Evolutionary conservation across 2,797 vertebrate genomes (phyloP).

Genomic region (Hozukius guyotensis): DNA sequence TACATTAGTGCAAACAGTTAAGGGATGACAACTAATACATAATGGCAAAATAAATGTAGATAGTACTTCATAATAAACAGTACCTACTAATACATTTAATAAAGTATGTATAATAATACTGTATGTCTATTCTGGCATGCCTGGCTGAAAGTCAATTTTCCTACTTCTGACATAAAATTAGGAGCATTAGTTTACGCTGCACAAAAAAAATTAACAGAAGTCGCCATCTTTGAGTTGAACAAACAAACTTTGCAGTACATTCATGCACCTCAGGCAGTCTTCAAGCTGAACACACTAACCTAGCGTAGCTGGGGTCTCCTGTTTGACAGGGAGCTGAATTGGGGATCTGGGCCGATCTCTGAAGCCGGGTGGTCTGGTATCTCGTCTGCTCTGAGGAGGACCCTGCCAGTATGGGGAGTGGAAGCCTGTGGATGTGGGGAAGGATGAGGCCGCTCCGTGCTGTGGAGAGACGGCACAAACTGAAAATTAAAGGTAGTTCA

Average conservation of each 20-base stretch:
- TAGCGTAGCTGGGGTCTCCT: conserved; percentile 88
- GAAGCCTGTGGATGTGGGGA: conserved; percentile 91
- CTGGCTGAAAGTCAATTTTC: background rate
- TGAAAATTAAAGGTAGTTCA: conserved; percentile 32
- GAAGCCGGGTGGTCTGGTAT: conserved; percentile 90
- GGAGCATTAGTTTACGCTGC: background rate
- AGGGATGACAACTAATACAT: background rate
- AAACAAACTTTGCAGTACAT: background rate
- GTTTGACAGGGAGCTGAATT: conserved; percentile 92
- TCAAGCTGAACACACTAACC: conserved; percentile 68
- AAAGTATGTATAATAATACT: background rate
- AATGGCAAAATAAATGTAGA: background rate
- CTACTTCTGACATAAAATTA: background rate
- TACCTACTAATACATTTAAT: background rate
- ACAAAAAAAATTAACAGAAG: background rate
- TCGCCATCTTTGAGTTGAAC: background rate
- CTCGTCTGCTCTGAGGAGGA: conserved; percentile 93
- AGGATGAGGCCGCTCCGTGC: conserved; percentile 95
- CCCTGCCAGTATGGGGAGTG: conserved; percentile 97
- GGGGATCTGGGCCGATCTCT: conserved; percentile 95
- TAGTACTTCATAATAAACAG: too few species aligned
- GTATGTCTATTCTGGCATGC: background rate
- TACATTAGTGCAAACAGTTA: background rate
- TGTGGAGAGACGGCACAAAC: conserved; percentile 81
- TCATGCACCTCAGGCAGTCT: background rate